Base-by-base conservation (phyloP, 2,888 invertebrate species). In the Leucophora obtusa region DNA sequence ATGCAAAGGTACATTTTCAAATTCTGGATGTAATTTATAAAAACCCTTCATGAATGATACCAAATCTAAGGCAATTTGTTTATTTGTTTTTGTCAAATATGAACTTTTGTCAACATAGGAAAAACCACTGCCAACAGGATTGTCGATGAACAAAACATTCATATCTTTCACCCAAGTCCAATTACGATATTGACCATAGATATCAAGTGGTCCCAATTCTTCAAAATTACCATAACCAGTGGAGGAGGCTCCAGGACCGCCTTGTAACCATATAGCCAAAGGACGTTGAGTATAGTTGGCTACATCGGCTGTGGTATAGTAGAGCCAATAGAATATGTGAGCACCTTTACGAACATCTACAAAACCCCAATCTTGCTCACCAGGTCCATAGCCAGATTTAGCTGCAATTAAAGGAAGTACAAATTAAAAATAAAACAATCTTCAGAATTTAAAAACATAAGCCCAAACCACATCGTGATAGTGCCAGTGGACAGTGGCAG, bases 271-370 rank as follows among this genome's bases (percentile, higher is more conserved):
- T 71, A 97, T 93, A n/a, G 96, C 91, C 28, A 97, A 90, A 0
- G 97, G 97, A 51, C 93, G 92, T 1, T 94, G 92, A 0, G 93
- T 93, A 86, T 93, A 92, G 56, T 91, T 91, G 5, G 86, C 83
- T 0, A 93, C 93, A 62, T 92, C 90, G 0, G 94, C 93, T 0
- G 93, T 94, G 14, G 94, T 95, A 86, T 94, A 94, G 87, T 95
- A 96, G 43, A 97, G 89, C 96, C 96, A 97, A 92, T 95, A 97
- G 89, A 97, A 96, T 94, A 96, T 95, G 84, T 95, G 93, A 0
- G 96, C 96, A 0, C 94, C 93, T 3, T 92, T 92, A 0, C 96
- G 92, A 0, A 96, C 94, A 74, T 92, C 92, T 4, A 94, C 94
- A 89, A 94, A 94, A 9, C 93, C 94, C 93, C 94, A 96, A 86